Evolutionary conservation across 2,797 vertebrate genomes (phyloP).

Genomic region (Falco rusticolus): DNA sequence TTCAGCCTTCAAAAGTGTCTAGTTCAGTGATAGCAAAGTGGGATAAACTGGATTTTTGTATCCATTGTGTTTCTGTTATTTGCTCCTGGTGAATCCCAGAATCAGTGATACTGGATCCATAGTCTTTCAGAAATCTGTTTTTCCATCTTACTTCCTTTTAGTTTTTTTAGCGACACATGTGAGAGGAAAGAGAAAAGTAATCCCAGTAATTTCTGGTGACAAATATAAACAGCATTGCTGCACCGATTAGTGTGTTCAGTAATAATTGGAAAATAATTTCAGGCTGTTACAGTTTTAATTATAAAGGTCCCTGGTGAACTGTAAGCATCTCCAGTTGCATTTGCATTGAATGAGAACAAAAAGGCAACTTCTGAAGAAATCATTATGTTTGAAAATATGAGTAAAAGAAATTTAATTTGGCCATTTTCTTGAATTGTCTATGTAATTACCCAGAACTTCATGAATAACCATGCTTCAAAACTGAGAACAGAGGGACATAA

Average conservation of each 20-base stretch:
- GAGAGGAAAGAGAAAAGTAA: constrained; percentile 1
- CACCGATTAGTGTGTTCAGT: background rate
- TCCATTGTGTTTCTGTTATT: background rate
- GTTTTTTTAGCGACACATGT: background rate
- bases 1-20: background rate
- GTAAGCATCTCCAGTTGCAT: background rate
- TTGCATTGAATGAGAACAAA: background rate
- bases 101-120: background rate
- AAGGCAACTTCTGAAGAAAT: background rate
- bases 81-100: background rate
- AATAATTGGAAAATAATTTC: constrained; percentile 49
- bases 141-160: background rate
- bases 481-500: background rate
- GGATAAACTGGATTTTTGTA: background rate
- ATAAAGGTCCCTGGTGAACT: constrained; percentile 8
- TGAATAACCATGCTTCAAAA: background rate
- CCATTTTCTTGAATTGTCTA: background rate
- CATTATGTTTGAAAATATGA: background rate
- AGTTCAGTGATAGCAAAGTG: background rate
- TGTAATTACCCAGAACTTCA: background rate
- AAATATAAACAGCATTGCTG: constrained; percentile 6
- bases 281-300: constrained; percentile 14
- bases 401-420: background rate
- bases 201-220: constrained; percentile 5
- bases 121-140: background rate